Conservation (phyloP, 2,797 vertebrate genomes). For the Propithecus deckenii region DNA sequence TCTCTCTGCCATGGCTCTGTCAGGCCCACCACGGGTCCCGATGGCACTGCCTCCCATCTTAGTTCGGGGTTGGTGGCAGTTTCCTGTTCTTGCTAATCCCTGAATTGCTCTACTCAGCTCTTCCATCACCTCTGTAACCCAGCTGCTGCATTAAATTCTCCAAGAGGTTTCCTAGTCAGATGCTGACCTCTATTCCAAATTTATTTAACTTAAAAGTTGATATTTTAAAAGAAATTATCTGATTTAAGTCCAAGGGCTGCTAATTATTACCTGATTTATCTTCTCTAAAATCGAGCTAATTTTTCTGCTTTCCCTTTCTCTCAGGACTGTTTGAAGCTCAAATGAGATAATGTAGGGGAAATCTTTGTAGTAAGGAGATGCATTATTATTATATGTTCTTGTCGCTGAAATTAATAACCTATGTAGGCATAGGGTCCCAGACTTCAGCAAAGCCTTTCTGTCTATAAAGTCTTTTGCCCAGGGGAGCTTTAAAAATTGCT, state of each 20-base stretch:
- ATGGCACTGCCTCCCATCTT: not conserved
- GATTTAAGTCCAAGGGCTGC: not conserved
- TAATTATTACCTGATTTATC: not conserved
- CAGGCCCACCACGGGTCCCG: not conserved
- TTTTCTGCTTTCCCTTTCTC: not conserved
- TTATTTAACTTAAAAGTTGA: not conserved
- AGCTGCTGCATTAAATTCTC: not conserved
- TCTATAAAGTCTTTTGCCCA: not conserved
- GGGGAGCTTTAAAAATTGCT: not conserved
- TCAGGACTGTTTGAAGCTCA: not conserved
- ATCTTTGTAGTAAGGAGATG: not conserved
- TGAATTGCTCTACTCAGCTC: not conserved
- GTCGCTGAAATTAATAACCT: not conserved
- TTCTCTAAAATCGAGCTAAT: not conserved
- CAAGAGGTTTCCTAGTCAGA: not conserved
- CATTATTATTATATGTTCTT: not conserved
- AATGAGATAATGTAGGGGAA: not conserved
- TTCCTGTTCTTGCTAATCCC: not conserved
- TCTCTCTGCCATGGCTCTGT: not conserved
- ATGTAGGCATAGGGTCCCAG: accelerated
- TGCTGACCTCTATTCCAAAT: not conserved
- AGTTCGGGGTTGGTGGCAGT: not conserved
- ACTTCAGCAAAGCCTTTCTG: not conserved
- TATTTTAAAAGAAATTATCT: not conserved
- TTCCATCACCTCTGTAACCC: not conserved